Evolutionary conservation across 2,888 invertebrate genomes (phyloP), one percentile per base, ranked within the genome.

Genomic region (Drosophila recens): DNA sequence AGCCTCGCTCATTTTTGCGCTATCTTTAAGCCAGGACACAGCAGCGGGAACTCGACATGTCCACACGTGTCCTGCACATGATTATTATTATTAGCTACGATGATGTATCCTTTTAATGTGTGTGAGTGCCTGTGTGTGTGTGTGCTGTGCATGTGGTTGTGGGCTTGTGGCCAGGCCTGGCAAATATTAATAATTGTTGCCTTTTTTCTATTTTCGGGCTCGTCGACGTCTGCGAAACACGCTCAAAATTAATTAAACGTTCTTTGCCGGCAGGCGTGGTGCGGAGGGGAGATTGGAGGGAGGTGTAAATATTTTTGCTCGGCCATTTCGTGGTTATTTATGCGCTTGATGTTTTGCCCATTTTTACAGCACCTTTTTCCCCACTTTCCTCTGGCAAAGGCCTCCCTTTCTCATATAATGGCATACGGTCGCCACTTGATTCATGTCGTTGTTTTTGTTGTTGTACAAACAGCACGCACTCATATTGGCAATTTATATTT

Each of bases 241-340:
- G 86, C 86, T 89, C 90, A 87, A 87, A 87, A 87, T 87, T 87
- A 87, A 87, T 87, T 87, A 87, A 89, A 90, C 85, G 90, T 80
- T 79, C 79, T 77, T 67, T 65, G 43, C 48, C 59, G 23, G 8
- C 5, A 62, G 80, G 59, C 49, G 65, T 67, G 74, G 64, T 48
- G 1, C 20, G 33, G 27, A 38, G 48, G 56, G 48, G 54, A 11
- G 10, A 3, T 8, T 45, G 51, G 13, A 20, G 61, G 66, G 59
- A 59, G 66, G 75, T 68, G 82, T 75, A 72, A 72, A 79, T 79
- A 81, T 75, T 85, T 87, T 72, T 79, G 79, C 79, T 81, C 68
- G 90, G 90, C 87, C 87, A 87, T 90, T 89, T 89, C 87, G 90
- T 90, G 90, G 84, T 88, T 86, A 90, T 86, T 86, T 86, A 86